Evolutionary conservation across 2,888 invertebrate species (phyloP), one percentile per base, ranked within the genome.

Genomic region (Orthosia gothica): DNA sequence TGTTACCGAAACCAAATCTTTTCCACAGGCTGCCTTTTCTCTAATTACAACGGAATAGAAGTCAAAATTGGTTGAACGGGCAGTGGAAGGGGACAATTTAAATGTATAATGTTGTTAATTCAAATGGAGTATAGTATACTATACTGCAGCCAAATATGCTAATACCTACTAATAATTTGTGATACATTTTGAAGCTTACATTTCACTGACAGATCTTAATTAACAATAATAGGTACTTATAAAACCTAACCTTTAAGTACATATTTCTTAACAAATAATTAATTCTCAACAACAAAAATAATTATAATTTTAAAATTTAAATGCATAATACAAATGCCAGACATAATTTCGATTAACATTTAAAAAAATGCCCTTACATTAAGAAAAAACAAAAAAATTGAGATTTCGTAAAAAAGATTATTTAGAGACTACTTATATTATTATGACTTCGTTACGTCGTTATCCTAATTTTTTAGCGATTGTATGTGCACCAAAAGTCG

Each of bases 361-460:
- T 32, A 40, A 74, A 54, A 59, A 79, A 62, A 26, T 72, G 40
- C 15, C 15, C 18, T 4, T n/a, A 23, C 3, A 45, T 49, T 18
- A 15, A 47, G 23, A 20, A 23, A 55, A 52, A 66, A 54, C 11
- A 26, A 32, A 16, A 3, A 70, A 58, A 23, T 74, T 74, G 76
- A 81, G 76, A 76, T 81, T 76, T 57, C 81, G 23, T 73, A 50
- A 74, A 40, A 20, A 47, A 5, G 32, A 32, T 40, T n/a, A 15
- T 23, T 15, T 13, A 45, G 15, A n/a, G n/a, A 20, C 23, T 73
- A 61, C 52, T 26, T 80, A 54, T 9, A 50, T 45, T 76, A 81
- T 81, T 81, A 81, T 76, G 81, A 76, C 74, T 81, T 61, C 11
- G 20, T 55, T 73, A 80, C 12, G 18, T n/a, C 15, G n/a, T 79